phyloP scores from a whole-genome alignment of 2,113 vertebrate genomes.

The Aramus guarauna region DNA sequence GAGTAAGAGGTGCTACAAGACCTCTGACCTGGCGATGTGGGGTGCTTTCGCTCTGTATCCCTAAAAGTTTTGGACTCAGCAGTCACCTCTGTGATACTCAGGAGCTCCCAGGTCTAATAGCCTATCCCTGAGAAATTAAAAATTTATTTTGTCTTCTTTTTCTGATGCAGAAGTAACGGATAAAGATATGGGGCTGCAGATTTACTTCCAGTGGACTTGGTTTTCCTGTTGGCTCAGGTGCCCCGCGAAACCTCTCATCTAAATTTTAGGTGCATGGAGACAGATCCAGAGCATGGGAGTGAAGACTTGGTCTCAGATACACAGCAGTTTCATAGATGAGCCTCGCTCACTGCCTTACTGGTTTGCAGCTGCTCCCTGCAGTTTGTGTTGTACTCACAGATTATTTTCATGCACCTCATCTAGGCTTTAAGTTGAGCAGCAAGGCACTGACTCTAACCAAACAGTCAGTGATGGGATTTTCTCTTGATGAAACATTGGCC shows the following conservation, averaged over 20 bases:
- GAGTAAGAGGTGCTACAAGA: neutral
- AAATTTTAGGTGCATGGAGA: neutral
- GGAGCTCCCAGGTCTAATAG: neutral
- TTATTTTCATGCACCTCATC: neutral
- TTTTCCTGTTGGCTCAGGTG: neutral
- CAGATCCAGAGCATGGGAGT: neutral
- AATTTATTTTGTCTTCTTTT: neutral
- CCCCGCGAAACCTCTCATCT: neutral
- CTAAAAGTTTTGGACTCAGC: neutral
- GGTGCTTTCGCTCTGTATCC: neutral
- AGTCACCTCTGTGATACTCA: neutral
- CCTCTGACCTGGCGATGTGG: neutral
- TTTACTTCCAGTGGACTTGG: neutral
- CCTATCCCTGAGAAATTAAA: neutral
- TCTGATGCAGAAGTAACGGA: neutral
- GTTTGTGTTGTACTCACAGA: neutral
- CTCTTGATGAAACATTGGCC: neutral
- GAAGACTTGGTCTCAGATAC: neutral
- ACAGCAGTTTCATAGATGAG: fast-evolving
- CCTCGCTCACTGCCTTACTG: neutral
- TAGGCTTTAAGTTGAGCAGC: fast-evolving
- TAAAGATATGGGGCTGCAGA: neutral
- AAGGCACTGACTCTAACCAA: neutral
- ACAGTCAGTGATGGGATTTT: neutral
- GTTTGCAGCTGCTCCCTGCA: neutral